These are phyloP conservation scores for Nesospiza acunhae DNA, from an alignment of 2,113 vertebrate species.

Conservation along the genomic window DNA sequence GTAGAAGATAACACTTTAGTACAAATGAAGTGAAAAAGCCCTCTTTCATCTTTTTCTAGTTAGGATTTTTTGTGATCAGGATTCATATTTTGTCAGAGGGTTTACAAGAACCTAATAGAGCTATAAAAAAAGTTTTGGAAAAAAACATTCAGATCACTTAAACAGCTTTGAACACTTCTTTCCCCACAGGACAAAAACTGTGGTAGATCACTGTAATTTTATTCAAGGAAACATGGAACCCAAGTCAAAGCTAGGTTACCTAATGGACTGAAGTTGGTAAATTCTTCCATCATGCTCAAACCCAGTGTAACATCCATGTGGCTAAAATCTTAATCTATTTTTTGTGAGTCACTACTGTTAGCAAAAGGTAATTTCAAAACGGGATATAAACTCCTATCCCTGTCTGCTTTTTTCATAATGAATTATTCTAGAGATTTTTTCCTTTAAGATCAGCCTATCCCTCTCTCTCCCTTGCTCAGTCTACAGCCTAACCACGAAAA, in stretches of 20 bases:
- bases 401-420: neutral
- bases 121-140: neutral
- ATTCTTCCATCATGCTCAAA: neutral
- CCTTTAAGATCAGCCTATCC: neutral
- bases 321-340: neutral
- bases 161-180: neutral
- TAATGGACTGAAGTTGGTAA: neutral
- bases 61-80: neutral
- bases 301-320: neutral
- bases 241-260: neutral
- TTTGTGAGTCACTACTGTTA: neutral
- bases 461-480: neutral
- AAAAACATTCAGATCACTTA: neutral
- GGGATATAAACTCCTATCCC: neutral
- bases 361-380: neutral
- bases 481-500: neutral
- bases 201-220: neutral
- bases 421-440: neutral
- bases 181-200: neutral
- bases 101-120: neutral
- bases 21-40: rapidly evolving
- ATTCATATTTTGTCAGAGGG: neutral
- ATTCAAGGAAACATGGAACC: neutral
- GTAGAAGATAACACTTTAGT: neutral
- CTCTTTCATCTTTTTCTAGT: neutral